Percentiles rank a stretch among this genome's conserved stretches.
These are phyloP conservation scores for Morone chrysops DNA, from an alignment of 2,113 vertebrate species.

Conservation along the genomic window DNA sequence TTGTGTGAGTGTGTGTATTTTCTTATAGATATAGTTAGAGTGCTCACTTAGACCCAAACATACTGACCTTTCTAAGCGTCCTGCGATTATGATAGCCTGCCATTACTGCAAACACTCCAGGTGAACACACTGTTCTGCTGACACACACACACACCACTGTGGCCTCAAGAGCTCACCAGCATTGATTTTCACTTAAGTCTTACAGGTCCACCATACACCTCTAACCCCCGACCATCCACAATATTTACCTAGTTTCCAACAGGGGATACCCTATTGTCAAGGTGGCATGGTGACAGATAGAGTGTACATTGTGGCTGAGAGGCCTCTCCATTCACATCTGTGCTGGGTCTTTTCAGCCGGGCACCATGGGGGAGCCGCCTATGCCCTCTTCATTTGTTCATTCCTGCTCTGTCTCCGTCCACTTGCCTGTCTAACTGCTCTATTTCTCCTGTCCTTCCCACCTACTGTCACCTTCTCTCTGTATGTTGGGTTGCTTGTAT, in stretches of 20 bases:
- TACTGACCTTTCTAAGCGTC: constrained; percentile 59
- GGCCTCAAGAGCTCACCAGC: constrained; percentile 65
- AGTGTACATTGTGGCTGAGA: constrained; percentile 73
- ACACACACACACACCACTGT: constrained; percentile 51
- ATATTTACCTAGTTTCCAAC: constrained; percentile 81
- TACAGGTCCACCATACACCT: constrained; percentile 75
- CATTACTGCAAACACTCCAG: constrained; percentile 67
- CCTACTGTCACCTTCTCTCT: constrained; percentile 44
- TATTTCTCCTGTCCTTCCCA: constrained; percentile 38
- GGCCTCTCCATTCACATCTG: constrained; percentile 75
- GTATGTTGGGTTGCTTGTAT: constrained; percentile 16
- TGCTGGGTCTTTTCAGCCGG: constrained; percentile 71
- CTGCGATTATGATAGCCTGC: constrained; percentile 67
- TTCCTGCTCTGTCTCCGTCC: constrained; percentile 46
- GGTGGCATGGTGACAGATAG: constrained; percentile 66
- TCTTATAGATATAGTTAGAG: constrained; percentile 3
- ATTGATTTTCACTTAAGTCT: constrained; percentile 86
- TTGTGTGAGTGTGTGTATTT: background rate
- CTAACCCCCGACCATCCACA: constrained; percentile 74
- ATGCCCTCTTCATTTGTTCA: constrained; percentile 71
- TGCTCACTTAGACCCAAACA: constrained; percentile 52
- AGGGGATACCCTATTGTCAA: constrained; percentile 78
- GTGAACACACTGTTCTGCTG: constrained; percentile 47
- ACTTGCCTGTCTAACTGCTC: constrained; percentile 56
- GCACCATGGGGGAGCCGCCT: constrained; percentile 67